phyloP scores from a whole-genome alignment of 2,113 vertebrate species.

The Malurus melanocephalus region DNA sequence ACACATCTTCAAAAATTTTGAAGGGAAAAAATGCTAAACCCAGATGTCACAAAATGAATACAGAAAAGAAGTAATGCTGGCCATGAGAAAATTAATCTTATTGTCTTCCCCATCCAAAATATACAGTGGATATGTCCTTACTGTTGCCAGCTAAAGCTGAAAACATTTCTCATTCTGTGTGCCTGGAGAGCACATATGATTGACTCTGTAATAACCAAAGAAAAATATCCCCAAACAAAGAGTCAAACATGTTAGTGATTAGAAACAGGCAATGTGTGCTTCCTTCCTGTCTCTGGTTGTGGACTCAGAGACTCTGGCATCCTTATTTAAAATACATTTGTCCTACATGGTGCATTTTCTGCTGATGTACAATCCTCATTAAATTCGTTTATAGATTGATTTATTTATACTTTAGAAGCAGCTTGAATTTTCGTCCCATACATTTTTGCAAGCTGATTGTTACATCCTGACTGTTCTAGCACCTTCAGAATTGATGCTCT shows the following conservation, averaged over 20 bases:
- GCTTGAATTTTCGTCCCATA: background rate
- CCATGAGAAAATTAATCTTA: background rate
- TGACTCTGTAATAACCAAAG: background rate
- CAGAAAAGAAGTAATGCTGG: background rate
- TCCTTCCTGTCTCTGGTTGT: constrained; percentile 18
- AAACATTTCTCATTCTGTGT: background rate
- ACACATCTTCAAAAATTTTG: background rate
- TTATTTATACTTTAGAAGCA: background rate
- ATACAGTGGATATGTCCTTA: background rate
- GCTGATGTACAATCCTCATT: background rate
- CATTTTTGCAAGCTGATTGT: background rate
- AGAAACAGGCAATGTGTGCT: background rate
- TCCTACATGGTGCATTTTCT: background rate
- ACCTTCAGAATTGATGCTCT: background rate
- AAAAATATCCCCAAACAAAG: background rate
- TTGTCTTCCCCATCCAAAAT: background rate
- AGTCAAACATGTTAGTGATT: background rate
- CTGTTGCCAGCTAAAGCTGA: background rate
- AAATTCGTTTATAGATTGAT: background rate
- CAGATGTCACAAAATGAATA: background rate
- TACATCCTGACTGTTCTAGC: background rate
- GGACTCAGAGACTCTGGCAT: background rate
- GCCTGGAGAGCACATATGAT: background rate
- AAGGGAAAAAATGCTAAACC: background rate
- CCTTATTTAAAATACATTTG: constrained; percentile 10